These are phyloP conservation scores for Rhynchonema sp. DNA, from an alignment of 2,888 invertebrate species.

Conservation along the genomic window DNA sequence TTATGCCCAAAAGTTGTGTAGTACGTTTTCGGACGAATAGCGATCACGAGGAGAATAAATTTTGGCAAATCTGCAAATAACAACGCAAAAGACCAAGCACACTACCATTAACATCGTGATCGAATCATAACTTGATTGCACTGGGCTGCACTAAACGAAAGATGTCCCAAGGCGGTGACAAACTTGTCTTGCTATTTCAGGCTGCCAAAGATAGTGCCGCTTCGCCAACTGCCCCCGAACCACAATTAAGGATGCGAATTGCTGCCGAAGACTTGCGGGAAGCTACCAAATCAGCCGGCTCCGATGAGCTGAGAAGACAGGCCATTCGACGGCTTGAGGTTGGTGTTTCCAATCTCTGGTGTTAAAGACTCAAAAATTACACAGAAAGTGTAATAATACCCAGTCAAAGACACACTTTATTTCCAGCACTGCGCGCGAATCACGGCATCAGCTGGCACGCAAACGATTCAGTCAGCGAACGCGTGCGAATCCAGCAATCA, in stretches of 20 bases:
- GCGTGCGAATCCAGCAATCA: constrained; percentile 55
- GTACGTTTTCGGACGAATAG: no score
- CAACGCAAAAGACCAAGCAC: no score
- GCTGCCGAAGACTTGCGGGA: constrained; percentile 83
- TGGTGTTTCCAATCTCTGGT: constrained; percentile 18
- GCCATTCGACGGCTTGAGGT: constrained; percentile 46
- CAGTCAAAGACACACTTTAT: no score
- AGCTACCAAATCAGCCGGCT: constrained; percentile 64
- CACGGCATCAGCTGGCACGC: constrained; percentile 31
- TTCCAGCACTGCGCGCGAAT: constrained; percentile 23
- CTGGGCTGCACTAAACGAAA: no score
- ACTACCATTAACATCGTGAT: no score
- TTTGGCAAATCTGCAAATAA: no score
- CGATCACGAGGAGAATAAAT: no score
- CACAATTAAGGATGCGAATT: constrained; percentile 41
- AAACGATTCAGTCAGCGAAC: constrained; percentile 49
- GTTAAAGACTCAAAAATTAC: neutral
- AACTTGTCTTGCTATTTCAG: constrained; percentile 74
- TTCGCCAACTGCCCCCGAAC: constrained; percentile 16
- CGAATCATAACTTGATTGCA: no score
- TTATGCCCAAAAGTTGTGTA: no score
- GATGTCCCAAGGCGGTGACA: no score
- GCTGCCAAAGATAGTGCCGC: constrained; percentile 49
- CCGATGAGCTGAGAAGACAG: constrained; percentile 52
- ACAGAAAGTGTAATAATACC: neutral